These are phyloP conservation scores for Coleophora flavipennella DNA, from an alignment of 2,888 invertebrate genomes.

Conservation along the genomic window DNA sequence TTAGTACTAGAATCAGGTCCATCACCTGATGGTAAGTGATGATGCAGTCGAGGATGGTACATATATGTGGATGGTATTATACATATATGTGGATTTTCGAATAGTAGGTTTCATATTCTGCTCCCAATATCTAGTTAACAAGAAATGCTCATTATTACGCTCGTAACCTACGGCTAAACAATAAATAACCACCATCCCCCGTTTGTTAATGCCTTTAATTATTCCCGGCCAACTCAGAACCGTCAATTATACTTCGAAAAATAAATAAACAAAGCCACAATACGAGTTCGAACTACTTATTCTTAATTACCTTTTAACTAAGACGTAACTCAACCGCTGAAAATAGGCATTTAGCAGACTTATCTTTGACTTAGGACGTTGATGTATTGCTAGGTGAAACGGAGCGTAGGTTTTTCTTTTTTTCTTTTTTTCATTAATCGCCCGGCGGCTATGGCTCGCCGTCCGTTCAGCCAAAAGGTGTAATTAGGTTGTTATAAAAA, in stretches of 20 bases:
- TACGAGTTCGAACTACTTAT: slow-evolving; percentile 51
- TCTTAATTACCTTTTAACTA: slow-evolving; percentile 65
- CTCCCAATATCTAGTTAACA: slow-evolving; percentile 8
- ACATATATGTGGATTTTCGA: neutral
- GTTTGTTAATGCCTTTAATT: slow-evolving; percentile 62
- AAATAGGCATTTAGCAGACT: slow-evolving; percentile 57
- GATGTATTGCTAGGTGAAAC: slow-evolving; percentile 53
- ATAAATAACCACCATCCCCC: slow-evolving; percentile 44
- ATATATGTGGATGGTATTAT: no score
- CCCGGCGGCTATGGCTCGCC: slow-evolving; percentile 23
- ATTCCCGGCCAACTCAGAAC: slow-evolving; percentile 39
- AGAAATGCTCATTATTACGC: slow-evolving; percentile 32
- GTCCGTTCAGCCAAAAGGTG: slow-evolving; percentile 46
- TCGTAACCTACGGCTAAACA: slow-evolving; percentile 26
- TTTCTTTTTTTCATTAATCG: slow-evolving; percentile 26
- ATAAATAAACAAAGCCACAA: slow-evolving; percentile 43
- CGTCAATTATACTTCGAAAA: slow-evolving; percentile 57
- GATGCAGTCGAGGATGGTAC: no score
- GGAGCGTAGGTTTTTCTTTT: slow-evolving; percentile 33
- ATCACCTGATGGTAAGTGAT: no score
- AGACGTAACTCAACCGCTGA: slow-evolving; percentile 64
- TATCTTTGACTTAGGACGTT: slow-evolving; percentile 50
- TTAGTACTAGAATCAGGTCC: no score
- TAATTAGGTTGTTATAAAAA: slow-evolving; percentile 61
- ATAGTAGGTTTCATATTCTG: neutral